A percentile compares a stretch with the other conserved stretches of the same genome.
These are phyloP conservation scores for Noctuana brunneofusca DNA, from an alignment of 2,888 invertebrate species.

Conservation along the genomic window DNA sequence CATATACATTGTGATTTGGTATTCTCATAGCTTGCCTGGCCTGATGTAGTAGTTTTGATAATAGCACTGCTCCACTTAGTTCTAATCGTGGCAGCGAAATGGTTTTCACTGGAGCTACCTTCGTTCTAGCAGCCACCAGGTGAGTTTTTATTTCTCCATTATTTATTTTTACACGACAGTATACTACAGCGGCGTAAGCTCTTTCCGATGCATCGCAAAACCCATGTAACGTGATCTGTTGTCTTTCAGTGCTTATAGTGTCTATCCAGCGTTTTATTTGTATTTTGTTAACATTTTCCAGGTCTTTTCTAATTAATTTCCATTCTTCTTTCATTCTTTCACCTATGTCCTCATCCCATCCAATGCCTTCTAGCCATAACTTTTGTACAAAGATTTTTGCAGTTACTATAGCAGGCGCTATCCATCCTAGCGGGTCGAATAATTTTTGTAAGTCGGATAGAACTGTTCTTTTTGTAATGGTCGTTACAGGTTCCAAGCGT, in stretches of 20 bases:
- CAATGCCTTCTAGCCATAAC: background rate
- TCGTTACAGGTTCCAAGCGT: constrained; percentile 4
- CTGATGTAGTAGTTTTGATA: background rate
- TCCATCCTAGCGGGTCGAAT: constrained; percentile 41
- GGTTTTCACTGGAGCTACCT: background rate
- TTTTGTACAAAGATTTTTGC: background rate
- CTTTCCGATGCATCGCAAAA: background rate
- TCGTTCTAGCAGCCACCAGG: background rate
- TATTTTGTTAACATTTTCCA: background rate
- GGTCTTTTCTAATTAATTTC: background rate
- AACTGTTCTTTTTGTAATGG: constrained; percentile 41
- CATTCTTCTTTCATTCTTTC: background rate
- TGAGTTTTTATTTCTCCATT: background rate
- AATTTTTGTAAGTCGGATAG: constrained; percentile 40
- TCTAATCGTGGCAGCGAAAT: background rate
- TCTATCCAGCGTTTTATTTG: too few species aligned
- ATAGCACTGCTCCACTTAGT: background rate
- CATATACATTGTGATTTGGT: too few species aligned
- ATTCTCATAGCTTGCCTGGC: background rate
- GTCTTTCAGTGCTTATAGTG: too few species aligned
- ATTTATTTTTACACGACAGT: background rate
- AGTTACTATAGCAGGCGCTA: background rate
- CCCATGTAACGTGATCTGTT: too few species aligned
- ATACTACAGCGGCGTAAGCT: background rate
- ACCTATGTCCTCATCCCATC: background rate